Evolutionary conservation across 2,888 invertebrate genomes (phyloP).

Genomic region (Latrodectus hesperus): DNA sequence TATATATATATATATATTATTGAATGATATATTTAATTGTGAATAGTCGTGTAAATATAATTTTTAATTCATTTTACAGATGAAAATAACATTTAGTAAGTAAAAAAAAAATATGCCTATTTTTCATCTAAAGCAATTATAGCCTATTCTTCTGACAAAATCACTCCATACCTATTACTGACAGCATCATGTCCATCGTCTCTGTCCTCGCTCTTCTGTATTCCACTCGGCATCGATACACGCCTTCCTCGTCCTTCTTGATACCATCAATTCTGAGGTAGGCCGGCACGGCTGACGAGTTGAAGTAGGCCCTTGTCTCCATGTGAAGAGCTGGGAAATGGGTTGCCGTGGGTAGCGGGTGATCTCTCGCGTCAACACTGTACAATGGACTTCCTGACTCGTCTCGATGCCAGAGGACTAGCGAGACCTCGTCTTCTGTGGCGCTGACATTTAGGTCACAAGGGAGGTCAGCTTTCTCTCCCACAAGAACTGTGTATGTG

Average conservation of each 20-base stretch:
- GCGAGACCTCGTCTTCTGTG: constrained; percentile 70
- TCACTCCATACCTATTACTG: constrained; percentile 84
- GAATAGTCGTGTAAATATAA: too few species aligned
- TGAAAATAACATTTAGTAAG: too few species aligned
- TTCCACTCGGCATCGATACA: constrained; percentile 92
- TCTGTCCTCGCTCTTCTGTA: constrained; percentile 92
- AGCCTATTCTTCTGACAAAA: background rate
- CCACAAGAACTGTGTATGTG: constrained; percentile 60
- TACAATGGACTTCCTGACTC: constrained; percentile 70
- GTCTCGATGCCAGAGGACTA: constrained; percentile 71
- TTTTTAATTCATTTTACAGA: too few species aligned
- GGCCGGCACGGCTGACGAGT: constrained; percentile 73
- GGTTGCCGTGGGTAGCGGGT: constrained; percentile 62
- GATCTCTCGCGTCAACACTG: constrained; percentile 70
- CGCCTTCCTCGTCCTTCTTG: constrained; percentile 89
- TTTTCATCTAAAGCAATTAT: too few species aligned
- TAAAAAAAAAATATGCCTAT: too few species aligned
- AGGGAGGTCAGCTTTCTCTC: constrained; percentile 70
- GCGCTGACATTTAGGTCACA: constrained; percentile 70
- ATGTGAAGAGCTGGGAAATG: constrained; percentile 68
- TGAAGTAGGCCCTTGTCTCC: constrained; percentile 71
- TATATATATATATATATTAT: background rate
- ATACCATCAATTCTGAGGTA: constrained; percentile 83
- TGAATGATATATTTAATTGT: too few species aligned
- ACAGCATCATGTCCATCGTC: constrained; percentile 91